phyloP scores from a whole-genome alignment of 2,113 vertebrate species.

The Thryonomys swinderianus region DNA sequence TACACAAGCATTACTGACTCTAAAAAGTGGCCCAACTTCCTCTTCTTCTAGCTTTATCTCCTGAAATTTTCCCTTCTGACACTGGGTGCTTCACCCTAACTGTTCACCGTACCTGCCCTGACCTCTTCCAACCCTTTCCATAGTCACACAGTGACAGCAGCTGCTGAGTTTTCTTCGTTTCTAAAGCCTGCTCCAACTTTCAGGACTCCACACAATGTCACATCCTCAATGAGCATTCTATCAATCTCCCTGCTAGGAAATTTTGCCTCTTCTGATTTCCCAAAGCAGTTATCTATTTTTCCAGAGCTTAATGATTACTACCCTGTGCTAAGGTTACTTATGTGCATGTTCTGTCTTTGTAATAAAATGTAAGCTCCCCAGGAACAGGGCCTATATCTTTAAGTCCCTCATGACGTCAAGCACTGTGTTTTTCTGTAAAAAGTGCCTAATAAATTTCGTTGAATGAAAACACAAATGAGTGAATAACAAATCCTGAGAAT shows the following conservation, averaged over 20 bases:
- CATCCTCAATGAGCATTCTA: not conserved
- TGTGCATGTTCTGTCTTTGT: not conserved
- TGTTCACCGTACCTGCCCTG: not conserved
- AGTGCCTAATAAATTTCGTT: slow-evolving; percentile 30
- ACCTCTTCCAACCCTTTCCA: not conserved
- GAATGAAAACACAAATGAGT: slow-evolving; percentile 33
- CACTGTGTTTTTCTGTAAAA: not conserved
- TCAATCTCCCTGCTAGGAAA: not conserved
- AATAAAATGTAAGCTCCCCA: not conserved
- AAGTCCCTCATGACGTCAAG: not conserved
- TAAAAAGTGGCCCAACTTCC: not conserved
- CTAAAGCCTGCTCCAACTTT: not conserved
- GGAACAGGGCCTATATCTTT: not conserved
- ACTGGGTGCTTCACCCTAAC: not conserved
- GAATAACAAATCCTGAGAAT: slow-evolving; percentile 49
- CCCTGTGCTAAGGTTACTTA: not conserved
- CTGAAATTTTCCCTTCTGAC: not conserved
- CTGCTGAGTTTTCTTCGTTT: not conserved
- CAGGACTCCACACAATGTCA: not conserved
- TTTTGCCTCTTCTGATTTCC: slow-evolving; percentile 22
- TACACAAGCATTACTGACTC: not conserved
- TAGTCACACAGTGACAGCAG: not conserved
- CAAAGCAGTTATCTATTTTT: not conserved
- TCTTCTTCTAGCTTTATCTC: not conserved
- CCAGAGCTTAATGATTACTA: not conserved